Conservation (phyloP, 2,113 vertebrate species). For the Tichodroma muraria region DNA sequence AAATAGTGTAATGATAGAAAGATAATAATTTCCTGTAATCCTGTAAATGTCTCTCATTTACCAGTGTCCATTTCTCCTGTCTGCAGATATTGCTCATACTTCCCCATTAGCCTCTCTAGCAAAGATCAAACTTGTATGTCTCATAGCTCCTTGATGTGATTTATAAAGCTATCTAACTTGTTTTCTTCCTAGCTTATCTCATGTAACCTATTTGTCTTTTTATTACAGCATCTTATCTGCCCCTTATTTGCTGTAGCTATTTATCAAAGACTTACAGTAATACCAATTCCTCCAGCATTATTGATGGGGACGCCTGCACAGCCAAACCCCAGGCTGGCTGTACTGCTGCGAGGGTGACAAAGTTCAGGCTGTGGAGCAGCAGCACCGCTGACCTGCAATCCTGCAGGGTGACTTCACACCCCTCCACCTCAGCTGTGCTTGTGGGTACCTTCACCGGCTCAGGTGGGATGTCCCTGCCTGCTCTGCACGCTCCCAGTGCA, state of each 20-base stretch:
- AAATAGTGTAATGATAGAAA: not conserved
- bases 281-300: not conserved
- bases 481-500: not conserved
- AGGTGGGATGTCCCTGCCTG: not conserved
- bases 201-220: slow-evolving; percentile 38
- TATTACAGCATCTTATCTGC: slow-evolving; percentile 41
- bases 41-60: not conserved
- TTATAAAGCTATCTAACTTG: slow-evolving; percentile 50
- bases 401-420: rapidly evolving
- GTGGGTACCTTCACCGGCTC: rapidly evolving
- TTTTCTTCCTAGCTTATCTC: not conserved
- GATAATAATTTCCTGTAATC: not conserved
- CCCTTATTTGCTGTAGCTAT: slow-evolving; percentile 27
- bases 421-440: not conserved
- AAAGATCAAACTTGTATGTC: not conserved
- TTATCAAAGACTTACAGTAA: slow-evolving; percentile 23
- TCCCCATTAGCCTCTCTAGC: not conserved
- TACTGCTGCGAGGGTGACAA: rapidly evolving
- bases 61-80: not conserved
- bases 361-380: not conserved
- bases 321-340: not conserved
- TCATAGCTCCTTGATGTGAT: slow-evolving; percentile 16
- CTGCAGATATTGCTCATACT: not conserved
- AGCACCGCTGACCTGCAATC: not conserved
- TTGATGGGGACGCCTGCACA: not conserved